Percentiles rank a stretch among this genome's conserved stretches.
Conservation (phyloP, 2,113 vertebrate species). For the Lamprotornis superbus region DNA sequence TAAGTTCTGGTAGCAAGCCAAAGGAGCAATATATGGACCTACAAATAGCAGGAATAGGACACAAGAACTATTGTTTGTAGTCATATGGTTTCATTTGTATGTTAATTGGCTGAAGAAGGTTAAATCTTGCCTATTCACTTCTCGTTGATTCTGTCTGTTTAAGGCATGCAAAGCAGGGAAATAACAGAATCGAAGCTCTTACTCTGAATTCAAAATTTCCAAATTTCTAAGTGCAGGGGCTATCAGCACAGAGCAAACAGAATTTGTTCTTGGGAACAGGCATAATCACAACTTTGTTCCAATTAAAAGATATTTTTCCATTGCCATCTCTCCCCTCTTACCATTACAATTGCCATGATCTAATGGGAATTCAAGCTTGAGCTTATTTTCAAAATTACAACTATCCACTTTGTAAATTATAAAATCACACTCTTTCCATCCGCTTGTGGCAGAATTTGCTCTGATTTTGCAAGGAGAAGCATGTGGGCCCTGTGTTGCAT, state of each 20-base stretch:
- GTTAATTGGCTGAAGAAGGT: neutral
- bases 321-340: neutral
- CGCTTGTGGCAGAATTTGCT: neutral
- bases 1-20: slow-evolving; percentile 36
- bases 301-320: neutral
- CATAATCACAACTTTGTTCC: neutral
- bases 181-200: neutral
- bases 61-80: slow-evolving; percentile 29
- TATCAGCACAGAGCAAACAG: neutral
- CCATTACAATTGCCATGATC: neutral
- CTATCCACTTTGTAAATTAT: neutral
- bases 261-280: neutral
- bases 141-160: neutral
- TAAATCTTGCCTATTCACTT: neutral
- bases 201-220: neutral
- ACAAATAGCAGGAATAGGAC: slow-evolving; percentile 9
- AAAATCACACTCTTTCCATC: neutral
- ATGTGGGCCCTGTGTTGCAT: neutral
- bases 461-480: neutral
- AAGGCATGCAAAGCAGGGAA: neutral
- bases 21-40: slow-evolving; percentile 43
- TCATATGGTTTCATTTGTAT: slow-evolving; percentile 40
- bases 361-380: neutral
- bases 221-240: neutral
- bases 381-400: neutral